Percentiles rank a stretch among this genome's conserved stretches.
Evolutionary conservation across 2,888 invertebrate genomes (phyloP).

Genomic region (Sympetrum striolatum): DNA sequence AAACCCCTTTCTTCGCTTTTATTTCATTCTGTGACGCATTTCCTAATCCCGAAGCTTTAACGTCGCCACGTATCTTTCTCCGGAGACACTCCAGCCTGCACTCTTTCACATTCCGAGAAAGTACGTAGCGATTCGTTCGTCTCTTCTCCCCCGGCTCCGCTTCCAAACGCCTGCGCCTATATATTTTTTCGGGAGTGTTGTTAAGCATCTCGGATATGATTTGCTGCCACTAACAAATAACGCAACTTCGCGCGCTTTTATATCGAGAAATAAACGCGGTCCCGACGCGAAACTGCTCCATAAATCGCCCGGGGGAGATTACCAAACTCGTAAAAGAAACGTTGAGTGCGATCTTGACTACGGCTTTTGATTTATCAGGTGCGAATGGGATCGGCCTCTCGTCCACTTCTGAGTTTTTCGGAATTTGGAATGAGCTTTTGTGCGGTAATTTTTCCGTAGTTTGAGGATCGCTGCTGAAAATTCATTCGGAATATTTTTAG

Average conservation of each 20-base stretch:
- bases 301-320: neutral
- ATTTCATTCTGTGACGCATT: slow-evolving; percentile 18
- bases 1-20: neutral
- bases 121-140: neutral
- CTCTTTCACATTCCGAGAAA: neutral
- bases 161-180: neutral
- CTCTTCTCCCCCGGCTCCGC: neutral
- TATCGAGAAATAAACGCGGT: neutral
- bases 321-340: neutral
- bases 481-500: no score
- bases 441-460: neutral
- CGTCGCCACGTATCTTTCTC: slow-evolving; percentile 11
- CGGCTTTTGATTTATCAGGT: neutral
- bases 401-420: neutral
- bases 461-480: neutral
- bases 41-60: slow-evolving; percentile 18
- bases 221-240: neutral
- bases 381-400: neutral
- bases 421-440: neutral
- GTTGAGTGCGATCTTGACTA: neutral
- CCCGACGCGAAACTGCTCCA: neutral
- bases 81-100: neutral
- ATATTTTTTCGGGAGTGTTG: neutral
- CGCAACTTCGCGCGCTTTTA: neutral
- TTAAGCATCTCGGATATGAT: neutral